Evolutionary conservation across 2,888 invertebrate species (phyloP).

Genomic region (Tipula lateralis): DNA sequence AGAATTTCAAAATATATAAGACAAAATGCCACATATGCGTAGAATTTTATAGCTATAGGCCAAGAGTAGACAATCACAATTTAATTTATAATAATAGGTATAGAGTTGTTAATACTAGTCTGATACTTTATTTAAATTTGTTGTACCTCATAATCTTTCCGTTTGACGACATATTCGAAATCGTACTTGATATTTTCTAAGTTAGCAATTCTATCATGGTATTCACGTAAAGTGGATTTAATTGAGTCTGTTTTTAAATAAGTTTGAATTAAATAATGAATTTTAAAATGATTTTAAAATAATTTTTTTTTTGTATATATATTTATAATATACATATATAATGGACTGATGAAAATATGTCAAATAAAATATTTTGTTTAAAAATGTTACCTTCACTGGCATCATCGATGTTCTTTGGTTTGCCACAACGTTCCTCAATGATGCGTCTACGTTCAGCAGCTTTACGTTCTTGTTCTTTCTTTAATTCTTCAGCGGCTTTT

Average conservation of each 20-base stretch:
- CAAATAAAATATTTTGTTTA: not conserved
- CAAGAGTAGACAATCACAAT: conserved; percentile 19
- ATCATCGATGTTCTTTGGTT: conserved; percentile 84
- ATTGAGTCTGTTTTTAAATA: conserved; percentile 60
- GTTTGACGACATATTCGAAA: conserved; percentile 95
- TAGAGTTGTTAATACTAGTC: not conserved
- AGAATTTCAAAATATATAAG: not conserved
- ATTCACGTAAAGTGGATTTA: conserved; percentile 72
- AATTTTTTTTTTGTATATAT: not conserved
- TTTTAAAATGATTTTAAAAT: conserved; percentile 25
- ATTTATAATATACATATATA: not conserved
- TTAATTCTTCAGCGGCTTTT: conserved; percentile 99
- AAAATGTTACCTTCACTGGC: conserved; percentile 82
- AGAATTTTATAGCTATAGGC: conserved; percentile 5
- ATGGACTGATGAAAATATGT: not conserved
- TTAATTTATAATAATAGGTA: not conserved
- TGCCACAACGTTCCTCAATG: conserved; percentile 92
- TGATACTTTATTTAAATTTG: conserved; percentile 37
- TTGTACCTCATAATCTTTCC: conserved; percentile 97
- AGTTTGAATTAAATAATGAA: conserved; percentile 14
- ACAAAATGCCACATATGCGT: conserved; percentile 11
- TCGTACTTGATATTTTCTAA: conserved; percentile 97
- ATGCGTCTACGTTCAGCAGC: conserved; percentile 96
- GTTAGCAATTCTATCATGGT: conserved; percentile 79
- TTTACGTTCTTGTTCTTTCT: conserved; percentile 98